Conservation (phyloP, 2,797 vertebrate genomes). For the Schizopygopsis malacanthus region DNA sequence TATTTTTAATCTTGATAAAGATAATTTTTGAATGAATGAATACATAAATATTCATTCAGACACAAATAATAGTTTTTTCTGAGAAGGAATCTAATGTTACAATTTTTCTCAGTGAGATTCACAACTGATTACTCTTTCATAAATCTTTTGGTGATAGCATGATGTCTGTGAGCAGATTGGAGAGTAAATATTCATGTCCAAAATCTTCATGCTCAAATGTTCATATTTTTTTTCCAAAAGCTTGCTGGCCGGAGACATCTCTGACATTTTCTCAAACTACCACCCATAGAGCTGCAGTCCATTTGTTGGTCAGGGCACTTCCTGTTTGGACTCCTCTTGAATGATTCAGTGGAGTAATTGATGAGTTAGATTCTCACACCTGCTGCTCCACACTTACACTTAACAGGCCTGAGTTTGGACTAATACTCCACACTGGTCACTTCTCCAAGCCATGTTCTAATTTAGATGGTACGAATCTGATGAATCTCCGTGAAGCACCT, state of each 20-base stretch:
- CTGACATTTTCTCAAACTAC: background rate
- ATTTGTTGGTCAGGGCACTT: slow-evolving; percentile 20
- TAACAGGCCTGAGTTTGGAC: background rate
- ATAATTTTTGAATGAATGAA: background rate
- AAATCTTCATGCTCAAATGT: background rate
- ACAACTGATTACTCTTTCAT: background rate
- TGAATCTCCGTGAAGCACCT: background rate
- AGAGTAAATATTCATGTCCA: background rate
- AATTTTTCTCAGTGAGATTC: background rate
- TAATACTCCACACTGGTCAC: slow-evolving; percentile 28
- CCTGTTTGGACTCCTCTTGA: slow-evolving; percentile 33
- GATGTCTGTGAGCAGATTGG: background rate
- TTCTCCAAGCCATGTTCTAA: slow-evolving; percentile 26
- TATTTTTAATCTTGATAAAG: background rate
- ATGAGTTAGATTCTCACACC: slow-evolving; percentile 40
- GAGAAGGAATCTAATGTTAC: background rate
- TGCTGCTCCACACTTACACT: slow-evolving; percentile 25
- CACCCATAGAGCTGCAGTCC: slow-evolving; percentile 26
- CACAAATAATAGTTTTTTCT: background rate
- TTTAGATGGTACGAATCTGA: slow-evolving; percentile 23
- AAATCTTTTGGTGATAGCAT: background rate
- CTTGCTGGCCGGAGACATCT: background rate
- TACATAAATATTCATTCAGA: background rate
- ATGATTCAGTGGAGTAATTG: slow-evolving; percentile 38
- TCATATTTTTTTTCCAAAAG: background rate